Evolutionary conservation across 37 sponge, comb jelly and placozoan species (phyloP), one percentile per base, ranked within the genome.

Genomic region (Geodia barretti): DNA sequence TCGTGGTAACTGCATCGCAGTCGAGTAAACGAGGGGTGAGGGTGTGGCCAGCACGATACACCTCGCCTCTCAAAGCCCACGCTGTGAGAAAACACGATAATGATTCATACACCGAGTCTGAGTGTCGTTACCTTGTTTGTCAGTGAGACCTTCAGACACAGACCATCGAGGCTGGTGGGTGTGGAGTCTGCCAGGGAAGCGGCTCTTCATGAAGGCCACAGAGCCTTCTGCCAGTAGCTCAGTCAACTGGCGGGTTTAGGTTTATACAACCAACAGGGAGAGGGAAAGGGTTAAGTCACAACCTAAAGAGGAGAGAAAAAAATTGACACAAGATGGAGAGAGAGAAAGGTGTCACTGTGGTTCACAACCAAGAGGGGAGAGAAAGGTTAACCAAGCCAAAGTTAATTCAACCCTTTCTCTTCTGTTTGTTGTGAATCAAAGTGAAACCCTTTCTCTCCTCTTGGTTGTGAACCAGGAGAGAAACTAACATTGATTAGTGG

Each of bases 1-100:
- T 23, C 37, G 29, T 82, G 83, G 43, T 30, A 88, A n/a, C 78
- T 88, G 74, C 88, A 33, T 76, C 78, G 39, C 83, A 82, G 36
- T 82, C 79, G n/a, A 89, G 63, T 19, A 72, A 77, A 4, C 81
- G 66, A 0, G 82, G 68, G 21, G 81, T 62, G n/a, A 76, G 31
- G 0, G 70, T 58, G n/a, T 30, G 25, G 1, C 76, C 87, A n/a
- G 80, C 87, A 23, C 66, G 35, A 21, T 60, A 76, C 1, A 88
- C 72, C 21, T 81, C 74, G 33, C 30, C 66, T n/a, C 64, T 28
- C 28, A 65, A 14, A 17, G 54, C 7, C 54, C 54, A 47, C 54
- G 54, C 54, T 47, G 54, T 14, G 14, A 47, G 14, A 14, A 47
- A 7, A 47, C 54, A 47, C 11, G 7, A 14, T 47, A 7, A 47